Evolutionary conservation across 2,888 invertebrate genomes (phyloP), one percentile per base, ranked within the genome.

Genomic region (Rosalia funebris): DNA sequence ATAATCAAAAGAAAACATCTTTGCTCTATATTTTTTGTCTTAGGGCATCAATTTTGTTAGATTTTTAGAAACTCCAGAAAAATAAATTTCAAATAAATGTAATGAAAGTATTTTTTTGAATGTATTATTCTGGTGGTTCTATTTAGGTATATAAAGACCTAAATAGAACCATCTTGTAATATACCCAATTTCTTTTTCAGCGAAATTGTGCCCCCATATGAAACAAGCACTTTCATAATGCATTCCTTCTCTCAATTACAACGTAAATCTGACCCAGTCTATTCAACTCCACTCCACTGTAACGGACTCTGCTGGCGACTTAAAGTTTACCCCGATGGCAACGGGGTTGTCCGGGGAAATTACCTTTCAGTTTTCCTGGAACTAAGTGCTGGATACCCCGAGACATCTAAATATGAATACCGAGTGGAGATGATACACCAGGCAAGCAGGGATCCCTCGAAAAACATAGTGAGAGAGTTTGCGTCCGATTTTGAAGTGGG

Each of bases 401-500:
- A 96, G 83, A 93, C 93, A 2, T 95, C 95, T 52, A 96, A 95
- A 91, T 95, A 95, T 79, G 95, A 96, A 79, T 96, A 96, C 79
- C 87, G 96, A 61, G 94, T 96, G 37, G 96, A 96, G 84, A 95
- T 96, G 96, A 89, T 96, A 55, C 95, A 96, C 79, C 95, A 95
- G 79, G 91, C 90, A 19, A 91, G 92, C 0, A 86, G 91, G 42
- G 94, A 95, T 75, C 86, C 89, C 0, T 88, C 89, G 46, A 92
- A 92, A 84, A 96, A 96, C 78, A 95, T 96, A 67, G 93, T 95
- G 14, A 86, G 96, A 39, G 96, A 96, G 84, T 96, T 96, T 82
- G 95, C 96, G 0, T 95, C 95, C 0, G 96, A 96, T 83, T 96
- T 96, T 83, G 96, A 96, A 82, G 93, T 96, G 46, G 96, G 95